Evolutionary conservation across 2,888 invertebrate species (phyloP), one percentile per base, ranked within the genome.

Genomic region (Platycheirus albimanus): DNA sequence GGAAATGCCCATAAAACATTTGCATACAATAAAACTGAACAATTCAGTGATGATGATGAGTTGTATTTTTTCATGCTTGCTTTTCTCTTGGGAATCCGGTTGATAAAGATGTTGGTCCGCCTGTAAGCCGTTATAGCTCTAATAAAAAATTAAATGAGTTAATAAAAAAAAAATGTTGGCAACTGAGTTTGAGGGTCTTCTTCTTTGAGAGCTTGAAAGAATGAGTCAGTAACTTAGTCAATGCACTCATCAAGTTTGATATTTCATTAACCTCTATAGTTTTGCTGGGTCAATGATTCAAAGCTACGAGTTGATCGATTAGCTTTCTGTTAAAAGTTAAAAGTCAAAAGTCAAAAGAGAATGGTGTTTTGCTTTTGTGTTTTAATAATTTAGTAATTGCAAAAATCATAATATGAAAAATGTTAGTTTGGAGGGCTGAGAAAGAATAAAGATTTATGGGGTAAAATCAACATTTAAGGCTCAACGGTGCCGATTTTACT

Each of bases 21-120:
- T 45, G 38, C 72, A 64, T 72, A 72, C 72, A 72, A 72, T 64
- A 24, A 19, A 64, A 20, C 28, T 28, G 24, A 38, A 49, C 58
- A 28, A 38, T 49, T 28, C 6, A 52, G 28, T 63, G 54, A 72
- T 64, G 52, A 64, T 63, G 54, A 72, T 64, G 52, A 64, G 33
- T 43, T 20, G 33, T 72, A 45, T 72, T 72, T 45, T 28, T 33
- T n/a, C n/a, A n/a, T 36, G 41, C 13, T 24, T 41, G 41, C 8
- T n/a, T 64, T 64, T 72, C 17, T 63, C 54, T 45, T 36, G 63
- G 64, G 54, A 54, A 64, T 28, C 54, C 72, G 36, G 24, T 43
- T 45, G n/a, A n/a, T n/a, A n/a, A n/a, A n/a, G n/a, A n/a, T 41
- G 43, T 52, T 52, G n/a, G 36, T 56, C 38, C n/a, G n/a, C n/a